These are phyloP conservation scores for Lithodes maja DNA, from an alignment of 2,888 invertebrate genomes.

Conservation along the genomic window DNA sequence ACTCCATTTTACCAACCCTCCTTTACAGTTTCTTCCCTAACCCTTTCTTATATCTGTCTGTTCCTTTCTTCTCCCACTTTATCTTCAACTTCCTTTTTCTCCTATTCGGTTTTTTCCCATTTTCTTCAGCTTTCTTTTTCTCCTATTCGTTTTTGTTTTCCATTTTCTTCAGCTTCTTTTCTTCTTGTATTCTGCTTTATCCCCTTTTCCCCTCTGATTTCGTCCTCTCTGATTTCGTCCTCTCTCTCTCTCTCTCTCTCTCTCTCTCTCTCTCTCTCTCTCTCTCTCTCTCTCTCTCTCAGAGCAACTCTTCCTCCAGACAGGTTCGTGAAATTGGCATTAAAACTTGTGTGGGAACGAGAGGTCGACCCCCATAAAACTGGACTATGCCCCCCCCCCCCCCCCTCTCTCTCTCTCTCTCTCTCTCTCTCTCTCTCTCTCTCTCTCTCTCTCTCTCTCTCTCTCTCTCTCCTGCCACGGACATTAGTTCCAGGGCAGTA, in stretches of 20 bases:
- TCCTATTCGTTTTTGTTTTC: not conserved
- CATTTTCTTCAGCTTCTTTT: not conserved
- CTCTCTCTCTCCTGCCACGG: not conserved
- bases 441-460: slow-evolving; percentile 1
- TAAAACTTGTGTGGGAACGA: slow-evolving; percentile 58
- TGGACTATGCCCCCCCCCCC: not conserved
- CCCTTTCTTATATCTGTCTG: not conserved
- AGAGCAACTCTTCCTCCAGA: slow-evolving; percentile 44
- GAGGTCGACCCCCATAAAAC: slow-evolving; percentile 49
- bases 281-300: slow-evolving; percentile 4
- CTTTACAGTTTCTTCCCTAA: not conserved
- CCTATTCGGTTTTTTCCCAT: not conserved
- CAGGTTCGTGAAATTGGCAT: slow-evolving; percentile 63
- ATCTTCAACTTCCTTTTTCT: not conserved
- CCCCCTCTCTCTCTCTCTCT: not conserved
- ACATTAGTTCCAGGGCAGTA: no score
- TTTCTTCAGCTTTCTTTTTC: not conserved
- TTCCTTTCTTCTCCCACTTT: not conserved
- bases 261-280: slow-evolving; percentile 16
- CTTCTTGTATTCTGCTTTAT: not conserved
- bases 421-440: not conserved
- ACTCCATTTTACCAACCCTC: not conserved
- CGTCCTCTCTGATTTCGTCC: not conserved
- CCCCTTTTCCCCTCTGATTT: not conserved
- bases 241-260: not conserved